Base-by-base conservation (phyloP, 2,113 vertebrate genomes). In the Leptocoma aspasia region DNA sequence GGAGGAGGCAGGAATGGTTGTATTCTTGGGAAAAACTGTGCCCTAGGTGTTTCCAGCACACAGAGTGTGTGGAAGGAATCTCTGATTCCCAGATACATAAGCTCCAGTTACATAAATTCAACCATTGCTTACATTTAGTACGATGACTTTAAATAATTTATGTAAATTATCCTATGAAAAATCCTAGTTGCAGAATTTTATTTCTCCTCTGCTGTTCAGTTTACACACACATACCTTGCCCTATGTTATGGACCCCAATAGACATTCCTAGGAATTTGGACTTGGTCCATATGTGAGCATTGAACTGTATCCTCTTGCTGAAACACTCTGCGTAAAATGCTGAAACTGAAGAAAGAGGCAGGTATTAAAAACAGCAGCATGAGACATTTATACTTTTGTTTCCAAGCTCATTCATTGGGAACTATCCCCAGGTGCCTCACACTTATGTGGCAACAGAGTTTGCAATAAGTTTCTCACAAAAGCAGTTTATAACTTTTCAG, bases 231-330 rank as follows among this genome's bases (percentile, higher is more conserved):
- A 1, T 98, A 99, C 99, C 99, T 98, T 99, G 99, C 54, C 99
- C 99, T 75, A 99, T 99, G 96, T 99, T 99, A 98, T 99, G 99
- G 53, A 99, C 99, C 7, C 99, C 99, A 52, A 99, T 99, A 22
- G 99, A 99, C 99, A 99, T 99, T 77, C 99, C 99, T 47, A 99
- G 97, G 97, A 99, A 99, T 89, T 99, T 99, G 22, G 99, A 99
- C 97, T 99, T 99, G 63, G 99, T 99, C 99, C 99, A 99, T 97
- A 99, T 99, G 97, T 99, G 99, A 94, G 99, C 99, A 61, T 99
- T 99, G 98, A 99, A 99, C 96, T 99, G 99, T 97, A 99, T 99
- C 97, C 98, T 99, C 98, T 99, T 99, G 93, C 90, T 99, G 94
- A 98, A 98, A 97, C 99, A 99, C 96, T 99, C 99, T 5, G 99